Conservation (phyloP, 92 coral and sea anemone species). For the Zoanthus sociatus region DNA sequence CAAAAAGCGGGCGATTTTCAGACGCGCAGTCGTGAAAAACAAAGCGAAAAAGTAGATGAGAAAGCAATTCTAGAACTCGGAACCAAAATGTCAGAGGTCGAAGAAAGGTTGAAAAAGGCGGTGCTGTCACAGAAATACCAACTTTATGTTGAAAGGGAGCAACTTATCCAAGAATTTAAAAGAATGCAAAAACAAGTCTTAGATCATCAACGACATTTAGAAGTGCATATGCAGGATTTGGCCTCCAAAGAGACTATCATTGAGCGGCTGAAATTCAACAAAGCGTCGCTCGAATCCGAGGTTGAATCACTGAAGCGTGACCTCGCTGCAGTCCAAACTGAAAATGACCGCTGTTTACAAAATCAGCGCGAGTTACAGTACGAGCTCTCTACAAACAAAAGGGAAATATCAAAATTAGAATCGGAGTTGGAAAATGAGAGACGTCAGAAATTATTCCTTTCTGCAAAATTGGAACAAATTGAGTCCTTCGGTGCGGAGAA, state of each 20-base stretch:
- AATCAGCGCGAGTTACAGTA: slow-evolving; percentile 76
- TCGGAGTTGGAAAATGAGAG: slow-evolving; percentile 92
- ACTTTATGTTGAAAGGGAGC: slow-evolving; percentile 87
- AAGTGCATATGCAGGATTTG: slow-evolving; percentile 85
- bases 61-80: slow-evolving; percentile 82
- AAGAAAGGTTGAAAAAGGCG: slow-evolving; percentile 88
- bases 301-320: slow-evolving; percentile 89
- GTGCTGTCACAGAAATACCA: slow-evolving; percentile 90
- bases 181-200: slow-evolving; percentile 85
- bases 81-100: slow-evolving; percentile 85
- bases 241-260: slow-evolving; percentile 89
- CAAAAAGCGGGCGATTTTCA: slow-evolving; percentile 13
- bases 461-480: slow-evolving; percentile 70
- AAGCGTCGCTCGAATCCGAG: slow-evolving; percentile 90
- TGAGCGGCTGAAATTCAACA: slow-evolving; percentile 86
- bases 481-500: slow-evolving; percentile 74
- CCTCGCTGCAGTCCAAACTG: slow-evolving; percentile 73
- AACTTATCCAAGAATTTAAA: slow-evolving; percentile 88
- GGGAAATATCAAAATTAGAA: slow-evolving; percentile 85
- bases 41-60: slow-evolving; percentile 70
- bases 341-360: slow-evolving; percentile 78
- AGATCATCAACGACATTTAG: slow-evolving; percentile 90
- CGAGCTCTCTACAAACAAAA: slow-evolving; percentile 73
- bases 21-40: slow-evolving; percentile 34
- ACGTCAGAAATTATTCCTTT: slow-evolving; percentile 72